phyloP scores from a whole-genome alignment of 2,113 vertebrate genomes.

The Thomomys bottae region DNA sequence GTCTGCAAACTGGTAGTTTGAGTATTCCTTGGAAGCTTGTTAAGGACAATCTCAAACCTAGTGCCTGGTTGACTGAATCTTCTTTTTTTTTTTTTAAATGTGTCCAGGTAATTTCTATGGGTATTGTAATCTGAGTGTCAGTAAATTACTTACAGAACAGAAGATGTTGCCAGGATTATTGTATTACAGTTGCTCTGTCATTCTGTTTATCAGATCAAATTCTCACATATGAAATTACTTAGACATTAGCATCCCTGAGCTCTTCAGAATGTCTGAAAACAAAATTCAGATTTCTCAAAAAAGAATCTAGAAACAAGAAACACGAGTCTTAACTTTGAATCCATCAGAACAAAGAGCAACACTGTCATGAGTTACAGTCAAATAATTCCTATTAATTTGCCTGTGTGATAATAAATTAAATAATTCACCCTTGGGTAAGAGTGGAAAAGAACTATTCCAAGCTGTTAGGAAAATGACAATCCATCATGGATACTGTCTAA shows the following conservation, averaged over 20 bases:
- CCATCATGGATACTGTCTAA: not conserved
- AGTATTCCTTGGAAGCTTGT: not conserved
- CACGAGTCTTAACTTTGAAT: slow-evolving; percentile 42
- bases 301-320: slow-evolving; percentile 58
- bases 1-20: not conserved
- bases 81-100: not conserved
- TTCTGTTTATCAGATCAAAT: not conserved
- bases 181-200: not conserved
- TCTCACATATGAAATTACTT: not conserved
- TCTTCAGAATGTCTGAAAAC: not conserved
- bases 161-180: not conserved
- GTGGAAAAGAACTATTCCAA: not conserved
- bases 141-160: not conserved
- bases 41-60: not conserved
- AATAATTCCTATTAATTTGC: not conserved
- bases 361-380: not conserved
- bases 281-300: slow-evolving; percentile 28
- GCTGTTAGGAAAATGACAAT: not conserved
- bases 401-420: not conserved
- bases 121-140: not conserved
- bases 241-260: not conserved
- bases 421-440: not conserved
- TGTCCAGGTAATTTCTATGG: not conserved
- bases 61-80: not conserved
- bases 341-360: not conserved